A percentile compares a stretch with the other conserved stretches of the same genome.
These are phyloP conservation scores for Operophtera brumata DNA, from an alignment of 2,888 invertebrate species.

Conservation along the genomic window DNA sequence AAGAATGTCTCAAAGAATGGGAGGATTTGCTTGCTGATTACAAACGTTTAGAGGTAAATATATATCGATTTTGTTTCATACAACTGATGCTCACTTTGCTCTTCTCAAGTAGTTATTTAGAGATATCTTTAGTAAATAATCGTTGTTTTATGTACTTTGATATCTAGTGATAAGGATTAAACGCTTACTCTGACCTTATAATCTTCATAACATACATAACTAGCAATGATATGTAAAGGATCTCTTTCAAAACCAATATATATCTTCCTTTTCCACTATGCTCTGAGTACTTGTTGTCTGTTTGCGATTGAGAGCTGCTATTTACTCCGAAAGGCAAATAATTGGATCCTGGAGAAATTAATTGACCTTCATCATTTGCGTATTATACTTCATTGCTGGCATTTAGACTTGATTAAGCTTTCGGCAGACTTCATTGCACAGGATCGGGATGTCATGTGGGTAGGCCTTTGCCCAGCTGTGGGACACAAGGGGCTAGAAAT, in stretches of 20 bases:
- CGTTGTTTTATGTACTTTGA: slow-evolving; percentile 5
- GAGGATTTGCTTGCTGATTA: slow-evolving; percentile 89
- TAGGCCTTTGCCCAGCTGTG: too few relatives aligned
- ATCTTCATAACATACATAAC: not conserved
- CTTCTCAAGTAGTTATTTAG: slow-evolving; percentile 1
- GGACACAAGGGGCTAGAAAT: too few relatives aligned
- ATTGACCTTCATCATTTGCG: too few relatives aligned
- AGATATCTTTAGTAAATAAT: not conserved
- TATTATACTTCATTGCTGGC: too few relatives aligned
- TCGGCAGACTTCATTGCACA: too few relatives aligned
- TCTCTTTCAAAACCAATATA: not conserved
- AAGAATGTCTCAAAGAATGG: slow-evolving; percentile 87
- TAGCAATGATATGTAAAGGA: not conserved
- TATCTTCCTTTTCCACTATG: too few relatives aligned
- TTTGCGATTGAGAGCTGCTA: too few relatives aligned
- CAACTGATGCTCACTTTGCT: slow-evolving; percentile 21
- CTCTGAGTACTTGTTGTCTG: too few relatives aligned
- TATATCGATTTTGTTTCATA: slow-evolving; percentile 25
- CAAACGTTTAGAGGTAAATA: slow-evolving; percentile 88
- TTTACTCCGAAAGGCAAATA: too few relatives aligned
- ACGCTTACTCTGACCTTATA: not conserved
- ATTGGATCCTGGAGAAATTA: too few relatives aligned
- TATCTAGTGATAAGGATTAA: slow-evolving; percentile 1
- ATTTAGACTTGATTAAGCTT: too few relatives aligned
- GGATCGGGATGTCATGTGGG: too few relatives aligned